phyloP scores from a whole-genome alignment of 2,113 vertebrate species.

The Hoplias malabaricus region DNA sequence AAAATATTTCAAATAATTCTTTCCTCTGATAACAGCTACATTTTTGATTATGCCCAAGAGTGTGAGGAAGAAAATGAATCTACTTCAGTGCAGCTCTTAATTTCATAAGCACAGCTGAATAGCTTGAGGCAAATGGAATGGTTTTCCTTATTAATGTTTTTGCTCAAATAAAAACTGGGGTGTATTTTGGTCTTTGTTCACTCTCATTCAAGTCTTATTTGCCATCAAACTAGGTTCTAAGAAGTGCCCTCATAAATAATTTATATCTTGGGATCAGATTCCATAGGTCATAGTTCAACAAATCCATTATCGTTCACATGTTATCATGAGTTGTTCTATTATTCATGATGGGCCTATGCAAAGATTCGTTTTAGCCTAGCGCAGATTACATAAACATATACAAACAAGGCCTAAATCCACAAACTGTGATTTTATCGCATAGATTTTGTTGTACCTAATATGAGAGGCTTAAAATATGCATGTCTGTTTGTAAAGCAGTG shows the following conservation, averaged over 20 bases:
- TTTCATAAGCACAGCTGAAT: no score
- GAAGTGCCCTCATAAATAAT: constrained; percentile 39
- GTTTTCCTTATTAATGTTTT: no score
- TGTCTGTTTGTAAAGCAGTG: background rate
- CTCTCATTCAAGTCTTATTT: constrained; percentile 1
- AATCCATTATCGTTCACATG: constrained; percentile 41
- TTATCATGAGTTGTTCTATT: constrained; percentile 31
- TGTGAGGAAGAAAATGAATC: background rate
- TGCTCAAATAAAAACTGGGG: background rate
- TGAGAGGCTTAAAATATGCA: background rate
- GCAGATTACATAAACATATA: constrained; percentile 4
- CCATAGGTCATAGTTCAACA: constrained; percentile 51
- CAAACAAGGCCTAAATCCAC: no score
- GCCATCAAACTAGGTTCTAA: constrained; percentile 10
- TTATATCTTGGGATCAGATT: constrained; percentile 43
- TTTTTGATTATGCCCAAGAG: background rate
- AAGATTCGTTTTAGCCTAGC: constrained; percentile 24
- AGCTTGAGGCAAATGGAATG: no score
- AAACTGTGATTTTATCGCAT: no score
- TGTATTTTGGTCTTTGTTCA: background rate
- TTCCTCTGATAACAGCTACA: no score
- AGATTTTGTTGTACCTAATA: background rate
- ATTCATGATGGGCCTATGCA: constrained; percentile 40
- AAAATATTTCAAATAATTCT: no score
- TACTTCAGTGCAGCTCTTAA: background rate